A percentile compares a stretch with the other conserved stretches of the same genome.
Conservation (phyloP, 2,888 invertebrate genomes). For the Molorchus minor region DNA sequence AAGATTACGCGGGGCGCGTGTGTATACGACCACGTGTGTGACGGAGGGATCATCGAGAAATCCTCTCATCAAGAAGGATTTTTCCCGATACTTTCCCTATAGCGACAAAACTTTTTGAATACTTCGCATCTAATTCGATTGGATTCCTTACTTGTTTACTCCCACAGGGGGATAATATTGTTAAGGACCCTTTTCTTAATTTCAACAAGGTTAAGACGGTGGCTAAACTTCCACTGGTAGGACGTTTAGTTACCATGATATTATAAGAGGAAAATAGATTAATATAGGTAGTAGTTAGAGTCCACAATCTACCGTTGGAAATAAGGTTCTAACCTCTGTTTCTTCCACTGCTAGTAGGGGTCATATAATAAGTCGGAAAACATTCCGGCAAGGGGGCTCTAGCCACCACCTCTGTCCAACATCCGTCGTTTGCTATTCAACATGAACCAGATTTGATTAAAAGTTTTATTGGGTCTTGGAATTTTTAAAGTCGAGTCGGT, state of each 20-base stretch:
- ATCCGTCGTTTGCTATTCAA: constrained; percentile 42
- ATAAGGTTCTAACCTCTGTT: too few species aligned
- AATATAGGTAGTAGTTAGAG: too few species aligned
- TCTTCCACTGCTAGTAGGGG: too few species aligned
- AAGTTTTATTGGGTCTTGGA: constrained; percentile 57
- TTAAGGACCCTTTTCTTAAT: constrained; percentile 55
- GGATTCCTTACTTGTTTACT: constrained; percentile 55
- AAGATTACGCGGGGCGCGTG: constrained; percentile 56
- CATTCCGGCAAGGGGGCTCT: too few species aligned
- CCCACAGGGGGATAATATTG: constrained; percentile 52
- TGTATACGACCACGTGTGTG: constrained; percentile 50
- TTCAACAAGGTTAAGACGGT: too few species aligned
- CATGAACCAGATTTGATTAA: constrained; percentile 56
- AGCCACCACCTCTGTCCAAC: constrained; percentile 44
- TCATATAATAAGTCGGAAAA: too few species aligned
- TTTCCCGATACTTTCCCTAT: constrained; percentile 42
- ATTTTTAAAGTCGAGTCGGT: constrained; percentile 55
- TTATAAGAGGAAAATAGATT: too few species aligned
- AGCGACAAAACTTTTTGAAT: constrained; percentile 34
- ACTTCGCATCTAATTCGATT: constrained; percentile 43
- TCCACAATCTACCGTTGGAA: too few species aligned
- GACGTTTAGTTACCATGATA: too few species aligned
- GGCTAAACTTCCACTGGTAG: constrained; percentile 29
- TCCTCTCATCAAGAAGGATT: constrained; percentile 43
- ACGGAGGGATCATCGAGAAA: constrained; percentile 27